Evolutionary conservation across 2,797 vertebrate genomes (phyloP).

Genomic region (Rousettus madagascariensis): DNA sequence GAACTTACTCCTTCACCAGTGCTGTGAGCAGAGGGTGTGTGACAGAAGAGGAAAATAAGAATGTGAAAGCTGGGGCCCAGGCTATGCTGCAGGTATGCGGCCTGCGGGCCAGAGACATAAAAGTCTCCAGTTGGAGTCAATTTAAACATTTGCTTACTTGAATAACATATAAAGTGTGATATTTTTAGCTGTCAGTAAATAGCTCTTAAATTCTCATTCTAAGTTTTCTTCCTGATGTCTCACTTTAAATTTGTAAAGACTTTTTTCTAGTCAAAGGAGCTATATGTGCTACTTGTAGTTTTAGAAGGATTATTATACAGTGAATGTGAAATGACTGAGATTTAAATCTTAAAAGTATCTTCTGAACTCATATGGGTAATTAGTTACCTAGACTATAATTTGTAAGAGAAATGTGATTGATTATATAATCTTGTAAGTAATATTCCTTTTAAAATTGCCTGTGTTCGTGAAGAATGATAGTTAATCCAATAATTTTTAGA

Average conservation of each 20-base stretch:
- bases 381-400: conserved; percentile 6
- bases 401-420: not conserved
- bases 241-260: not conserved
- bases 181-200: not conserved
- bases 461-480: not conserved
- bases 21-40: conserved; percentile 95
- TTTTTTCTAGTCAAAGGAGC: not conserved
- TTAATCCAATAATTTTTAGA: not conserved
- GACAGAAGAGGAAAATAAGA: conserved; percentile 91
- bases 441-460: conserved; percentile 6
- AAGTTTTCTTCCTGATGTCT: not conserved
- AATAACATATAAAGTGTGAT: not conserved
- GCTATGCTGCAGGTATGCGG: conserved; percentile 91
- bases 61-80: conserved; percentile 94
- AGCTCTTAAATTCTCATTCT: not conserved
- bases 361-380: not conserved
- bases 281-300: not conserved
- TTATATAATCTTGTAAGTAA: not conserved
- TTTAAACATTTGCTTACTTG: conserved; percentile 14
- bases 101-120: rapidly evolving
- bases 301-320: not conserved
- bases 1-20: conserved; percentile 97
- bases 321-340: conserved; percentile 27
- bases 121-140: not conserved
- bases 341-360: conserved; percentile 37